Evolutionary conservation across 2,797 vertebrate genomes (phyloP).

Genomic region (Steatocranus sp.): DNA sequence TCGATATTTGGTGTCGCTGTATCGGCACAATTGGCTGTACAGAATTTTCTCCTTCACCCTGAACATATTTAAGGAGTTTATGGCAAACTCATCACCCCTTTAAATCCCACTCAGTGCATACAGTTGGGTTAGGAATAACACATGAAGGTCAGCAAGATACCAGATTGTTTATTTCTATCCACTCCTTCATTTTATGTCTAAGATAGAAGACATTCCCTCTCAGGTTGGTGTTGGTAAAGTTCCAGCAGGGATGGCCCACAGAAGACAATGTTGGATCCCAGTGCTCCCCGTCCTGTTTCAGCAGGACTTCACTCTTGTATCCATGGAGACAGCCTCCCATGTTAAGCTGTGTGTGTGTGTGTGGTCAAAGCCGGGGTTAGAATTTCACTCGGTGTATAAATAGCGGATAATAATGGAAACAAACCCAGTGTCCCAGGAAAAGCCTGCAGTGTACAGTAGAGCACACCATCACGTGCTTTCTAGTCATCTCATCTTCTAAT

Average conservation of each 20-base stretch:
- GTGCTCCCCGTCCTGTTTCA: background rate
- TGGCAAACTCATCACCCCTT: background rate
- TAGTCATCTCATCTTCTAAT: background rate
- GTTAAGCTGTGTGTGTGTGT: constrained; percentile 22
- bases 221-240: constrained; percentile 3
- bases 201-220: background rate
- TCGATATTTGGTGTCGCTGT: background rate
- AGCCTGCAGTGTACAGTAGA: background rate
- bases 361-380: constrained; percentile 30
- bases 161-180: constrained; percentile 8
- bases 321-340: constrained; percentile 58
- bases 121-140: background rate
- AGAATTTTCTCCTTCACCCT: background rate
- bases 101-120: background rate
- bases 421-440: constrained; percentile 12
- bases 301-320: constrained; percentile 41
- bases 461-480: background rate
- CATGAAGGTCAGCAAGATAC: constrained; percentile 41
- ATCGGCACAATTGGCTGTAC: no score
- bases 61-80: background rate
- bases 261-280: constrained; percentile 10
- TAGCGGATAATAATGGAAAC: constrained; percentile 49
- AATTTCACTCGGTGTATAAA: constrained; percentile 52
- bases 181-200: background rate
- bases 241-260: constrained; percentile 3